Conservation (phyloP, 1,140 invertebrate genomes). For the Lordiphosa stackelbergi region DNA sequence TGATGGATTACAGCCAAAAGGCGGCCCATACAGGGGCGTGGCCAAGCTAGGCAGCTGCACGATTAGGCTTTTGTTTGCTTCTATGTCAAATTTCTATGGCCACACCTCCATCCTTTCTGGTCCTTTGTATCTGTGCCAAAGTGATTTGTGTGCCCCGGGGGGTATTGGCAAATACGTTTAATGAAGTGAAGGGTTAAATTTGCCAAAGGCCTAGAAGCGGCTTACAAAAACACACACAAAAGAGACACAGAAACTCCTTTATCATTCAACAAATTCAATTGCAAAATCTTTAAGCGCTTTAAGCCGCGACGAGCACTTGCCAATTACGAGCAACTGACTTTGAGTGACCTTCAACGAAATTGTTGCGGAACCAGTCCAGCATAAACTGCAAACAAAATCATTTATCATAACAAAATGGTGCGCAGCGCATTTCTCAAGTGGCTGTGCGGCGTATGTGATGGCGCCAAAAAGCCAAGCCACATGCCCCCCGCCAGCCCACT, state of each 20-base stretch:
- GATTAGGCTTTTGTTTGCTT: constrained; percentile 74
- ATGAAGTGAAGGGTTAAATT: constrained; percentile 74
- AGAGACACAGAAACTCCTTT: constrained; percentile 13
- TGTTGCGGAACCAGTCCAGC: constrained; percentile 26
- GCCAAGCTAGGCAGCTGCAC: constrained; percentile 48
- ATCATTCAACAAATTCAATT: constrained; percentile 28
- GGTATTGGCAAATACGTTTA: constrained; percentile 65
- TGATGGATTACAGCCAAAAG: constrained; percentile 73
- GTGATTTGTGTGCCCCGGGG: constrained; percentile 65
- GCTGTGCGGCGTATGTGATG: constrained; percentile 66
- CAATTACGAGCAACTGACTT: constrained; percentile 45
- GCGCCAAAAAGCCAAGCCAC: constrained; percentile 30
- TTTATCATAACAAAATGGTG: constrained; percentile 71
- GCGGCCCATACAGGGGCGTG: constrained; percentile 50
- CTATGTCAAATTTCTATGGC: constrained; percentile 71
- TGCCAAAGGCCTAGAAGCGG: constrained; percentile 26
- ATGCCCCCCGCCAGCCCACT: too few relatives aligned
- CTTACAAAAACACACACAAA: constrained; percentile 2
- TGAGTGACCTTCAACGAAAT: constrained; percentile 53
- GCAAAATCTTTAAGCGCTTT: constrained; percentile 38
- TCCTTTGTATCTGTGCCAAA: constrained; percentile 63
- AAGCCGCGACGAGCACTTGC: constrained; percentile 17
- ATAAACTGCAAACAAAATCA: constrained; percentile 56
- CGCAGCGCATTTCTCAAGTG: constrained; percentile 38
- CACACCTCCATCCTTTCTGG: constrained; percentile 43